Base-by-base conservation (phyloP, 2,888 invertebrate genomes). In the Craniophora ligustri region DNA sequence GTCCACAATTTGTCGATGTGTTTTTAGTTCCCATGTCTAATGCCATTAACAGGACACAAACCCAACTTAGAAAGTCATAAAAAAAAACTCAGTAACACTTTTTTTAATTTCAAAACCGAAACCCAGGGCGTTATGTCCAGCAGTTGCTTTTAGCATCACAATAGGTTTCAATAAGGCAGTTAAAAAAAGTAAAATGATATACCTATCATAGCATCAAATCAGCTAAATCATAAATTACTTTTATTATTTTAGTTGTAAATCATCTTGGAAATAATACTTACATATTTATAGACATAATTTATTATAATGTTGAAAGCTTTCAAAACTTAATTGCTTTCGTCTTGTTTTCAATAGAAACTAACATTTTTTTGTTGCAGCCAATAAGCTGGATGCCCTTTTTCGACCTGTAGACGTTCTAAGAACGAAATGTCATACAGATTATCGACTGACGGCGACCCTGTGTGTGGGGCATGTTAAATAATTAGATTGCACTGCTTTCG, bases 341-440 rank as follows among this genome's bases (percentile, higher is more conserved):
- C 71, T 72, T 75, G 57, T 72, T 76, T 79, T 72, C 70, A 75
- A 57, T 76, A 75, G 71, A 75, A 73, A 69, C 72, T 72, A 70
- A 65, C 76, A 68, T 76, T 77, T 82, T 82, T 82, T 77, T 78
- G 62, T 36, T 72, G 77, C 79, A 79, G 75, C 77, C 81, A 79
- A 80, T 81, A 82, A 82, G 79, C 72, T 68, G 47, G 47, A 48
- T 64, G 83, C 77, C 85, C 85, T 82, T 79, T 62, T 53, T 72
- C 75, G 87, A 87, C 87, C 87, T 87, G 86, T 75, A 87, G 87
- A 87, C 87, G 86, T 76, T 84, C 82, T 73, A 21, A 72, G 81
- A 79, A 75, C 80, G 68, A 77, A 87, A 86, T 87, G 87, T 87
- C 87, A 85, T 81, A 79, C 78, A 82, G 84, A 85, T 85, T 85